A percentile compares a stretch with the other conserved stretches of the same genome.
phyloP scores from a whole-genome alignment of 2,888 invertebrate species.

The Phyto melanocephala region DNA sequence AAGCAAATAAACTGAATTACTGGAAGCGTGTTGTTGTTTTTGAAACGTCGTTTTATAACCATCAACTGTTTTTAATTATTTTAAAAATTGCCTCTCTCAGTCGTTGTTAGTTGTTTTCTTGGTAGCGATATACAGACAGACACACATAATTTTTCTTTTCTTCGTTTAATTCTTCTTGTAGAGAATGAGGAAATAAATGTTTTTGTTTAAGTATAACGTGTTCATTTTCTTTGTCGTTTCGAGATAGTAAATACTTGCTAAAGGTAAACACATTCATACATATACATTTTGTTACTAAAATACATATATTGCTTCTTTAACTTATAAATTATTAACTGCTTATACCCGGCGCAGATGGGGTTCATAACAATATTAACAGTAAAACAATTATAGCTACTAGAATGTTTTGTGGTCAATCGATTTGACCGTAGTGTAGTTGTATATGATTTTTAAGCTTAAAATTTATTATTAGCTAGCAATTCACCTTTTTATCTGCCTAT shows the following conservation, averaged over 20 bases:
- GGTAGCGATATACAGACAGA: too few species aligned
- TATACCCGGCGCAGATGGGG: too few species aligned
- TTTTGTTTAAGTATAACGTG: not conserved
- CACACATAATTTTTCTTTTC: not conserved
- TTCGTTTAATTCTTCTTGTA: not conserved
- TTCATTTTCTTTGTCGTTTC: slow-evolving; percentile 34
- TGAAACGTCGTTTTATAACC: slow-evolving; percentile 38
- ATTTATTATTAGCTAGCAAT: too few species aligned
- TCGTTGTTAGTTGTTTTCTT: not conserved
- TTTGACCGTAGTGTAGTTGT: too few species aligned
- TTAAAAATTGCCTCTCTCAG: slow-evolving; percentile 31
- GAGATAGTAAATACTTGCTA: too few species aligned
- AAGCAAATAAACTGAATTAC: slow-evolving; percentile 4
- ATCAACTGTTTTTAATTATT: slow-evolving; percentile 50
- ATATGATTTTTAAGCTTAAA: too few species aligned
- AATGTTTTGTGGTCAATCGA: too few species aligned
- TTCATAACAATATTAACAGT: too few species aligned
- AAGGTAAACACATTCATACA: not conserved
- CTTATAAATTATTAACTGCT: slow-evolving; percentile 9
- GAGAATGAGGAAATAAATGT: not conserved
- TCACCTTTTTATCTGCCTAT: too few species aligned
- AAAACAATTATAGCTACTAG: too few species aligned
- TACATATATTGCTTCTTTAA: slow-evolving; percentile 38
- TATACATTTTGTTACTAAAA: not conserved
- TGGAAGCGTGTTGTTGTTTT: slow-evolving; percentile 37